Evolutionary conservation across 2,113 vertebrate species (phyloP).

Genomic region (Spea bombifrons): DNA sequence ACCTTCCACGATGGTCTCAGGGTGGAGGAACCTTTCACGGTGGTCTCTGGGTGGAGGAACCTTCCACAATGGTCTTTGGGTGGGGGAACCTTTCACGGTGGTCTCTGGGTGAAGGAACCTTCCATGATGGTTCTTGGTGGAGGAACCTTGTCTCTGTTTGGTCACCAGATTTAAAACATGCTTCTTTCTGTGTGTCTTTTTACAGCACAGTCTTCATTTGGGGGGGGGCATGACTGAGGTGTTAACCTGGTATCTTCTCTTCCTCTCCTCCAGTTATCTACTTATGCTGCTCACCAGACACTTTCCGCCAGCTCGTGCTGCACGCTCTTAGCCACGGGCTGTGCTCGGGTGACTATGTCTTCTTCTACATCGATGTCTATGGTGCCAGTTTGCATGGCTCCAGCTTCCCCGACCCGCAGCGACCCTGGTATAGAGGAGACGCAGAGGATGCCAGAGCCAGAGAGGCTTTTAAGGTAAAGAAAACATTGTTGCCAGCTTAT

Average conservation of each 20-base stretch:
- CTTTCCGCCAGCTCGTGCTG: constrained; percentile 82
- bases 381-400: constrained; percentile 72
- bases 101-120: too few species aligned
- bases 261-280: constrained; percentile 74
- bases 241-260: not conserved
- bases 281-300: constrained; percentile 78
- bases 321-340: constrained; percentile 69
- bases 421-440: constrained; percentile 80
- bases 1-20: not conserved
- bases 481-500: too few species aligned
- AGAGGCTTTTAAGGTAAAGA: constrained; percentile 79
- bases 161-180: too few species aligned
- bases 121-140: too few species aligned
- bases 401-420: constrained; percentile 48
- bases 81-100: too few species aligned
- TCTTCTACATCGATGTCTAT: constrained; percentile 88
- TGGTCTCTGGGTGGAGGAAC: not conserved
- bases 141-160: too few species aligned
- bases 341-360: constrained; percentile 75
- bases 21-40: not conserved
- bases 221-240: too few species aligned
- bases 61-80: not conserved
- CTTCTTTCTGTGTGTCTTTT: too few species aligned
- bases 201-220: too few species aligned
- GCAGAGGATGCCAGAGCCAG: constrained; percentile 67